Evolutionary conservation across 2,113 vertebrate species (phyloP).

Genomic region (Oryzias curvinotus): DNA sequence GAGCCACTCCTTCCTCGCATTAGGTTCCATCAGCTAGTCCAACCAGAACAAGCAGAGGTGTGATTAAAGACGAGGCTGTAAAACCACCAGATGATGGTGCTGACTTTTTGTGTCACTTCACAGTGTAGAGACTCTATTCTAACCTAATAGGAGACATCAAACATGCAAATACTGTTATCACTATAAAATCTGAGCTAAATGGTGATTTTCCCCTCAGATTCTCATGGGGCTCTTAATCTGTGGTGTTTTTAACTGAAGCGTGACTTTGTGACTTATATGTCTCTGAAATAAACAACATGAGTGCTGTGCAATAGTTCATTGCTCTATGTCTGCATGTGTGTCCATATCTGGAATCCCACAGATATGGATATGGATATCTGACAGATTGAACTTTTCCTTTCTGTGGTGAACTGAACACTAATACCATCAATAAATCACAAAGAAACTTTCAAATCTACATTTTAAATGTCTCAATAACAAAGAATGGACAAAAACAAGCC

Average conservation of each 20-base stretch:
- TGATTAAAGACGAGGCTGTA: neutral
- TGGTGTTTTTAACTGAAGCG: constrained; percentile 42
- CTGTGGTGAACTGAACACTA: too few relatives aligned
- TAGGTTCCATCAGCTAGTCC: too few relatives aligned
- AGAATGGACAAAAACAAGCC: too few relatives aligned
- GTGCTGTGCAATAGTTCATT: neutral
- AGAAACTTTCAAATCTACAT: too few relatives aligned
- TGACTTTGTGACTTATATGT: constrained; percentile 46
- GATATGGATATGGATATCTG: too few relatives aligned
- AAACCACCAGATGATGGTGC: constrained; percentile 6
- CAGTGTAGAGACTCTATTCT: constrained; percentile 13
- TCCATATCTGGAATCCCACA: too few relatives aligned
- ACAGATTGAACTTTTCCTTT: too few relatives aligned
- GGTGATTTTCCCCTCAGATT: constrained; percentile 36
- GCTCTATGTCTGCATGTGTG: too few relatives aligned
- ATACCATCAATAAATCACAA: too few relatives aligned
- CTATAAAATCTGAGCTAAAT: constrained; percentile 44
- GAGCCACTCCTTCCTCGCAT: too few relatives aligned
- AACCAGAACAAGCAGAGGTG: neutral
- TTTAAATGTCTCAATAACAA: too few relatives aligned
- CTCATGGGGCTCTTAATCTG: constrained; percentile 55
- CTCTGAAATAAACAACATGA: constrained; percentile 43
- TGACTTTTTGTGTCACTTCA: neutral
- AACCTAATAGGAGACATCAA: constrained; percentile 32
- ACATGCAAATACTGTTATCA: constrained; percentile 17